These are phyloP conservation scores for Gnathonemus echidnorhynchus DNA, from an alignment of 2,113 vertebrate species.

Conservation along the genomic window DNA sequence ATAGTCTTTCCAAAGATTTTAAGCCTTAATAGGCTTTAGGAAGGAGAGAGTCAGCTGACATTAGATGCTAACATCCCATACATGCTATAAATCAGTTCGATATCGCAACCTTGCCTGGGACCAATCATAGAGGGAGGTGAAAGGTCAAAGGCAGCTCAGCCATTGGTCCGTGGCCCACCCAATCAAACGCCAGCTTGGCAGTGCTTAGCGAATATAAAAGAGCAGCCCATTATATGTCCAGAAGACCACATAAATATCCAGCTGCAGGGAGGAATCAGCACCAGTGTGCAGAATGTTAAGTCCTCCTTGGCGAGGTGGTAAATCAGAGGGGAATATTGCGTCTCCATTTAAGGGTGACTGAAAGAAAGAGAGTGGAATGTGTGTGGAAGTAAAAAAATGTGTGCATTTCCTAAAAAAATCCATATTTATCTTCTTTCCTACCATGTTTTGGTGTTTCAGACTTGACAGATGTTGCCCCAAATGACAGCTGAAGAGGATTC, in stretches of 20 bases:
- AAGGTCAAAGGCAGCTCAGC: not conserved
- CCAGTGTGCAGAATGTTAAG: not conserved
- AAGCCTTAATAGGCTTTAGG: not conserved
- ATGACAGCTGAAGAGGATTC: not conserved
- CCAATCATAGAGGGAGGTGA: not conserved
- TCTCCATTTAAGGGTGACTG: not conserved
- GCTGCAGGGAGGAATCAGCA: not conserved
- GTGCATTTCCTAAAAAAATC: not conserved
- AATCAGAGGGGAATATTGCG: slow-evolving; percentile 3
- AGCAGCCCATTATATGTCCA: not conserved
- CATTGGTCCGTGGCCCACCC: slow-evolving; percentile 17
- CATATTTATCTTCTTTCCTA: not conserved
- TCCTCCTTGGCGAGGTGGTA: not conserved
- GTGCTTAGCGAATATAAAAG: not conserved
- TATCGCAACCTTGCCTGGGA: not conserved
- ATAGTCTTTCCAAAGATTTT: not conserved
- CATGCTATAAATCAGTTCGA: slow-evolving; percentile 16
- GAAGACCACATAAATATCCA: not conserved
- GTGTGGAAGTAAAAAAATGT: not conserved
- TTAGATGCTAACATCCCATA: not conserved
- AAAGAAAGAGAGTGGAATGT: not conserved
- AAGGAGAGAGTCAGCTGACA: not conserved
- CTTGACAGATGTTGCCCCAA: not conserved
- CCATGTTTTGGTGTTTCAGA: not conserved
- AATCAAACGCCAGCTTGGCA: not conserved